These are phyloP conservation scores for Drosophila carrolli DNA, from an alignment of 1,140 invertebrate species.

Conservation along the genomic window DNA sequence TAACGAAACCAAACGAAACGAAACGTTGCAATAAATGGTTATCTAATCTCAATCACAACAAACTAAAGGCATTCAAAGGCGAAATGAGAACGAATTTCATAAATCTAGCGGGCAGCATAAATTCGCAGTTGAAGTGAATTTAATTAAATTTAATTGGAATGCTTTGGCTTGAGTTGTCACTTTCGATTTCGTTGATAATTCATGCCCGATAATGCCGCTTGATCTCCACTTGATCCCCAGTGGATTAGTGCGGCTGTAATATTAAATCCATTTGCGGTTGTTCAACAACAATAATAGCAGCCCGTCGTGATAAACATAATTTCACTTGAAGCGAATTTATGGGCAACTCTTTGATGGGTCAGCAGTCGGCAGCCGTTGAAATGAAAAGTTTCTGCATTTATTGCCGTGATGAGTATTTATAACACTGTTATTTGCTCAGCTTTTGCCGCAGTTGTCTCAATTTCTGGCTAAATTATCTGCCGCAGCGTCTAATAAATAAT, in stretches of 20 bases:
- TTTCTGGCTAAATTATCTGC: constrained; percentile 61
- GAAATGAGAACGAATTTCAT: constrained; percentile 47
- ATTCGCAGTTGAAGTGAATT: constrained; percentile 46
- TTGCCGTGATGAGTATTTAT: constrained; percentile 46
- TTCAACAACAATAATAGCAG: constrained; percentile 71
- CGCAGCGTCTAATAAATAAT: constrained; percentile 64
- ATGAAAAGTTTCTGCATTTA: constrained; percentile 52
- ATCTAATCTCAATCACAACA: constrained; percentile 82
- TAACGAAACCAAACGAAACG: constrained; percentile 42
- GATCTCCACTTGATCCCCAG: constrained; percentile 82
- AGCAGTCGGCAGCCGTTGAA: constrained; percentile 28
- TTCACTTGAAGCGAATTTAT: constrained; percentile 75
- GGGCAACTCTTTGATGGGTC: constrained; percentile 18
- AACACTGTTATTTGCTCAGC: constrained; percentile 43
- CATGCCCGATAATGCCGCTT: constrained; percentile 74
- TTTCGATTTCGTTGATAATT: constrained; percentile 73
- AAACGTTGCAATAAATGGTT: constrained; percentile 79
- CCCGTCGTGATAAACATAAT: constrained; percentile 58
- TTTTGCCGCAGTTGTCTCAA: constrained; percentile 42
- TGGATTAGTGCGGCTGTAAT: constrained; percentile 83
- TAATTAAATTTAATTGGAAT: constrained; percentile 50
- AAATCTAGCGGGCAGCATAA: constrained; percentile 37
- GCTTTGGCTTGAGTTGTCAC: constrained; percentile 46
- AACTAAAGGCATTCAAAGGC: constrained; percentile 75
- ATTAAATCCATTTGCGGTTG: constrained; percentile 82